Evolutionary conservation across 1,140 invertebrate genomes (phyloP).

Genomic region (Hycleus cichorii): DNA sequence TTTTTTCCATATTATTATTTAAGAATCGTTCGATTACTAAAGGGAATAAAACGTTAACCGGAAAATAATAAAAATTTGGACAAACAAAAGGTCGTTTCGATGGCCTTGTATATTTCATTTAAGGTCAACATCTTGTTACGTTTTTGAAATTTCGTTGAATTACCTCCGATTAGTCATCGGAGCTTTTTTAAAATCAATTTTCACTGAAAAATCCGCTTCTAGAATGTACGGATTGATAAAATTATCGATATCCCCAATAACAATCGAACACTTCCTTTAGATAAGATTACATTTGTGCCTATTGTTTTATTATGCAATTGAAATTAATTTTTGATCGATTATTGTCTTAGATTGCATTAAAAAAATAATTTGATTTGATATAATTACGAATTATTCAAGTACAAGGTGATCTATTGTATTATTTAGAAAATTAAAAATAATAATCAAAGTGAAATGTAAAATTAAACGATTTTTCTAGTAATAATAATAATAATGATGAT

Average conservation of each 20-base stretch:
- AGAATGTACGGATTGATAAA: neutral
- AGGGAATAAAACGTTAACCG: constrained; percentile 16
- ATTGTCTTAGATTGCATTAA: too few species aligned
- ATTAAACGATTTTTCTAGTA: too few species aligned
- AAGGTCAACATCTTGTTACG: constrained; percentile 19
- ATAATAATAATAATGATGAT: constrained; percentile 1
- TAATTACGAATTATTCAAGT: too few species aligned
- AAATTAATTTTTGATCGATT: neutral
- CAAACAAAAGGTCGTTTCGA: constrained; percentile 18
- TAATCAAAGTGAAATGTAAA: too few species aligned
- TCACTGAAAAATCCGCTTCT: neutral
- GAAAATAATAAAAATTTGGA: constrained; percentile 7
- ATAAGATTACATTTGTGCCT: constrained; percentile 4
- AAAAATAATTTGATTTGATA: too few species aligned
- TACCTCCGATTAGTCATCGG: constrained; percentile 5
- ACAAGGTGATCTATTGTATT: too few species aligned
- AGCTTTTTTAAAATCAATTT: neutral
- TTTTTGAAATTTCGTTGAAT: neutral
- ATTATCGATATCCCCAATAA: too few species aligned
- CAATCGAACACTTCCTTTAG: constrained; percentile 6
- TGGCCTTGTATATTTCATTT: constrained; percentile 17
- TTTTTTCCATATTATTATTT: neutral
- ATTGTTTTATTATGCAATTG: constrained; percentile 12
- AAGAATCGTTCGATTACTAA: neutral
- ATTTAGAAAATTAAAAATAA: too few species aligned